phyloP scores from a whole-genome alignment of 1,140 invertebrate species.

The Tribolium castaneum region DNA sequence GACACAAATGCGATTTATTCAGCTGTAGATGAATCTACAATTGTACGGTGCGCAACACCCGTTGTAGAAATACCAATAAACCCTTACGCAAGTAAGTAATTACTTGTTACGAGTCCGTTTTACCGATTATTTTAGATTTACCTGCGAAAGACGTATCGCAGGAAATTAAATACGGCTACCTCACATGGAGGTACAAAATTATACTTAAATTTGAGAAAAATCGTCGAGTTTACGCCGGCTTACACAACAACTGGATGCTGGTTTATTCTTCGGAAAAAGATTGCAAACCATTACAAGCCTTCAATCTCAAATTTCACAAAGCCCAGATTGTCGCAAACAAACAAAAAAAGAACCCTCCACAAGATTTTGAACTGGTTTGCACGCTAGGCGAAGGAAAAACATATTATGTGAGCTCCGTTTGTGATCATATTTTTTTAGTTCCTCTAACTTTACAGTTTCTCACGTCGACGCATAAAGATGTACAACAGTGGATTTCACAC shows the following conservation, averaged over 20 bases:
- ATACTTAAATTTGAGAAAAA: constrained; percentile 46
- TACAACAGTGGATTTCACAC: constrained; percentile 48
- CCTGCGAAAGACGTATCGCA: constrained; percentile 40
- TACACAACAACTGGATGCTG: constrained; percentile 46
- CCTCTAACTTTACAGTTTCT: constrained; percentile 47
- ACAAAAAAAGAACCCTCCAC: constrained; percentile 24
- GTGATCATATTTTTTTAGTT: not conserved
- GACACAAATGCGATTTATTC: constrained; percentile 48
- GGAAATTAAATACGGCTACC: constrained; percentile 47
- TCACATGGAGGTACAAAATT: constrained; percentile 47
- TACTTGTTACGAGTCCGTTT: not conserved
- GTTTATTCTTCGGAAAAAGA: constrained; percentile 48
- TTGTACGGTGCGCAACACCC: not conserved
- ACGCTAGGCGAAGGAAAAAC: constrained; percentile 39
- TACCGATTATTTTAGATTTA: constrained; percentile 44
- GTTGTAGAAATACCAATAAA: not conserved
- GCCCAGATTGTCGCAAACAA: constrained; percentile 34
- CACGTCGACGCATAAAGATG: constrained; percentile 48
- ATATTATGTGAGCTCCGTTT: constrained; percentile 37
- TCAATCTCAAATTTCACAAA: constrained; percentile 46
- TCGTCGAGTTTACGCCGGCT: constrained; percentile 42
- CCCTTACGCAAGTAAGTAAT: not conserved
- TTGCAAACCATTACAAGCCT: constrained; percentile 45
- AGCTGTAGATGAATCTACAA: constrained; percentile 35
- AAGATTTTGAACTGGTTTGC: constrained; percentile 34